Percentiles rank a stretch among this genome's conserved stretches.
Evolutionary conservation across 2,113 vertebrate species (phyloP).

Genomic region (Corythornis cristatus): DNA sequence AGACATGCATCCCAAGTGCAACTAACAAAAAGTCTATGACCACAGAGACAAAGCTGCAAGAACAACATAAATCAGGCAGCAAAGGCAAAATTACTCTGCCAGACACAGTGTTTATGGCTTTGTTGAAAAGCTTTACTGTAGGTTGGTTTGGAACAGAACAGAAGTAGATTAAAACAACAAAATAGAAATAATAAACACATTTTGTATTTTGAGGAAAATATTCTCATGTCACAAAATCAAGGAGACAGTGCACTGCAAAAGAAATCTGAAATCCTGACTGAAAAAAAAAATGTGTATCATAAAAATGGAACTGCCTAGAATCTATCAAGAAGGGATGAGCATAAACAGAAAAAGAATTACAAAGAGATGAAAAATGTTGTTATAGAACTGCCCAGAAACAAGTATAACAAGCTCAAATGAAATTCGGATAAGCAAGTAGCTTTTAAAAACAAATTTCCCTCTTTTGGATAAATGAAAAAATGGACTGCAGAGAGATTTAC

Average conservation of each 20-base stretch:
- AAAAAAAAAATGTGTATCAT: neutral
- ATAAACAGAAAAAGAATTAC: neutral
- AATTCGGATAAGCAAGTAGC: neutral
- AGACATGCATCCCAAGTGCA: neutral
- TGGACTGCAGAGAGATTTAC: neutral
- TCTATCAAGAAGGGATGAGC: neutral
- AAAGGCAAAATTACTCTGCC: neutral
- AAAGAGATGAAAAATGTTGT: neutral
- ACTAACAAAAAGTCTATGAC: neutral
- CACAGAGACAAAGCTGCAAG: neutral
- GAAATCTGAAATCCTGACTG: neutral
- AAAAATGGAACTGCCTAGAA: neutral
- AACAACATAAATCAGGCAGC: neutral
- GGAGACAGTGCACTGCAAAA: neutral
- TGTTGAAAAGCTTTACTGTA: neutral
- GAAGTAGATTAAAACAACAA: neutral
- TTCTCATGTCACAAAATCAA: neutral
- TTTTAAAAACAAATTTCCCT: neutral
- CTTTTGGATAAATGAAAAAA: neutral
- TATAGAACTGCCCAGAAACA: neutral
- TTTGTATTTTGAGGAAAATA: neutral
- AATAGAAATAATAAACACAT: neutral
- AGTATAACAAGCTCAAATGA: neutral
- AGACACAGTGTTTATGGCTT: neutral
- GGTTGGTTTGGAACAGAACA: neutral